Evolutionary conservation across 2,113 vertebrate species (phyloP).

Genomic region (Sardina pilchardus): DNA sequence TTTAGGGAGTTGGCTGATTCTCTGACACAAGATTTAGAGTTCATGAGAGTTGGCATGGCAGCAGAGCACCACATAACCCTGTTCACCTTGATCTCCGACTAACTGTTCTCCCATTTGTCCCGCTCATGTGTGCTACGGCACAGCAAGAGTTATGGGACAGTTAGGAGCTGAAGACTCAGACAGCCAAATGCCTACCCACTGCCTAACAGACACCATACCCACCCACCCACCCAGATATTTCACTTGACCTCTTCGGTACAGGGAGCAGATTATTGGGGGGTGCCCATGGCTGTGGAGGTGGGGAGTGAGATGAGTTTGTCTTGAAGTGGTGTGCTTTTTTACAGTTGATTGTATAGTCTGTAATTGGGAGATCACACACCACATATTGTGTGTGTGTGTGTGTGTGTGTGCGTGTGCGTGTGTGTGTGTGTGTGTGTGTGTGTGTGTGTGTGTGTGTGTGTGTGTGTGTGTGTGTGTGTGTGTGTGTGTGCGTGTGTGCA

Average conservation of each 20-base stretch:
- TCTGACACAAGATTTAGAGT: conserved; percentile 24
- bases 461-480: no score
- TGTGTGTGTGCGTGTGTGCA: no score
- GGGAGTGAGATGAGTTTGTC: background rate
- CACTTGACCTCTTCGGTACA: background rate
- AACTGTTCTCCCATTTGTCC: background rate
- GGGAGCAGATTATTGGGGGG: background rate
- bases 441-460: background rate
- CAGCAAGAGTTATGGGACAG: background rate
- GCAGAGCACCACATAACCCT: conserved; percentile 15
- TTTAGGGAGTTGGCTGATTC: background rate
- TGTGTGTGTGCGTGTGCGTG: background rate
- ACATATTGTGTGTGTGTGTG: background rate
- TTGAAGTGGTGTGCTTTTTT: background rate
- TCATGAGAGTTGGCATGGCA: background rate
- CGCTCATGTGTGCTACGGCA: background rate
- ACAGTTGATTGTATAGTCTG: background rate
- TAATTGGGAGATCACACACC: background rate
- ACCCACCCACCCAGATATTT: background rate
- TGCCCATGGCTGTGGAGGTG: background rate
- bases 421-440: background rate
- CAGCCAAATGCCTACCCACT: background rate
- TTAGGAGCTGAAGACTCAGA: background rate
- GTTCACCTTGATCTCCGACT: conserved; percentile 38
- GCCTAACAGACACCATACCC: background rate